Conservation (phyloP, 2,113 vertebrate species). For the Callipepla californica region DNA sequence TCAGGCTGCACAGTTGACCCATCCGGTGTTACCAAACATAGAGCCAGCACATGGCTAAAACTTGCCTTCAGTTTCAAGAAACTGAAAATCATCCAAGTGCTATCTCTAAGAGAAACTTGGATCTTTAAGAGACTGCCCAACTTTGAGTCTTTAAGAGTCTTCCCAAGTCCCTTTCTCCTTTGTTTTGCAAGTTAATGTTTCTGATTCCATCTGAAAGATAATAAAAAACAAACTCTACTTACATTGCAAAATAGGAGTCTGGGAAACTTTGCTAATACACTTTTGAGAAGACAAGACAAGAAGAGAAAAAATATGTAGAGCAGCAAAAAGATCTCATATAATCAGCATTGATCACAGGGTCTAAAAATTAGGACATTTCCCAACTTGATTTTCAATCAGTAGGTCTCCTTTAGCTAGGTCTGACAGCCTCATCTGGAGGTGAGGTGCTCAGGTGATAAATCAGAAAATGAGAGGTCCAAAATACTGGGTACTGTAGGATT, state of each 20-base stretch:
- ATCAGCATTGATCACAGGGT: not conserved
- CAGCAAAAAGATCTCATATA: not conserved
- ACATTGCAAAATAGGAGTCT: not conserved
- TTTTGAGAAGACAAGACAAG: not conserved
- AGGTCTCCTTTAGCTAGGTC: not conserved
- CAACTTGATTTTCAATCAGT: not conserved
- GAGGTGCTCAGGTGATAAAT: not conserved
- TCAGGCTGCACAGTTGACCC: not conserved
- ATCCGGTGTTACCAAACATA: accelerated
- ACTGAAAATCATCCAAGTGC: not conserved
- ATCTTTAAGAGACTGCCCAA: not conserved
- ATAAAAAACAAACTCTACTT: not conserved
- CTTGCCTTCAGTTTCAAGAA: not conserved
- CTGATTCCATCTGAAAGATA: not conserved
- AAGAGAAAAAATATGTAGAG: not conserved
- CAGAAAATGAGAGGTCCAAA: not conserved
- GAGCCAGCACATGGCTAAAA: accelerated
- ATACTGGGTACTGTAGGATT: not conserved
- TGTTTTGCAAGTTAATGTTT: not conserved
- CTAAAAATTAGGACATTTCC: not conserved
- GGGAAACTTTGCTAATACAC: not conserved
- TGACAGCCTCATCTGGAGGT: not conserved
- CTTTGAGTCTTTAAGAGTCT: not conserved
- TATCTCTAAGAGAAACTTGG: not conserved
- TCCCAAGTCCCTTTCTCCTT: not conserved